A percentile compares a stretch with the other conserved stretches of the same genome.
These are phyloP conservation scores for Leucoraja erinaceus DNA, from an alignment of 2,113 vertebrate species.

Conservation along the genomic window DNA sequence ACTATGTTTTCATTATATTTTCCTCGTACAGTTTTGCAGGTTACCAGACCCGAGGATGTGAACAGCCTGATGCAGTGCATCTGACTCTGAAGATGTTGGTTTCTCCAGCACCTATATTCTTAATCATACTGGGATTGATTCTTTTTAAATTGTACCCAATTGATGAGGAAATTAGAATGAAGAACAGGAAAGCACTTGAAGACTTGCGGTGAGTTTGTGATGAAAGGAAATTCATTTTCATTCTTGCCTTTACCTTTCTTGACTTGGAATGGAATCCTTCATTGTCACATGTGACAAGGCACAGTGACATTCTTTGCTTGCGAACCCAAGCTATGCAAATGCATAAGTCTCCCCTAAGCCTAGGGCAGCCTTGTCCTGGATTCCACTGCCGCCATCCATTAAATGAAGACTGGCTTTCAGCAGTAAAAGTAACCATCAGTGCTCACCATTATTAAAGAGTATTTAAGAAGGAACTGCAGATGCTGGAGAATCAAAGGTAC, in stretches of 20 bases:
- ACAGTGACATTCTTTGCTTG: too few relatives aligned
- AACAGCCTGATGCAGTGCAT: constrained; percentile 65
- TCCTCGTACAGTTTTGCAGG: constrained; percentile 73
- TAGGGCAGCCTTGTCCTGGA: not conserved
- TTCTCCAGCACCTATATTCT: constrained; percentile 64
- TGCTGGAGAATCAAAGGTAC: too few relatives aligned
- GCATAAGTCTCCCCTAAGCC: not conserved
- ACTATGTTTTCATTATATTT: not conserved
- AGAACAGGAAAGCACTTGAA: constrained; percentile 74
- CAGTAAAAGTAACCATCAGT: not conserved
- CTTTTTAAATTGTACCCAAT: constrained; percentile 85
- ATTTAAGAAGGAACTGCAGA: too few relatives aligned
- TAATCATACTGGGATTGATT: constrained; percentile 76
- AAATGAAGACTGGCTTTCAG: not conserved
- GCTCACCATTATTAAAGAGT: not conserved
- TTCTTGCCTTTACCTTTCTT: not conserved
- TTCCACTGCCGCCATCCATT: not conserved
- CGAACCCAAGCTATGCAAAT: too few relatives aligned
- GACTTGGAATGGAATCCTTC: too few relatives aligned
- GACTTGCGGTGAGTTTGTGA: constrained; percentile 49
- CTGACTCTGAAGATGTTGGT: constrained; percentile 82
- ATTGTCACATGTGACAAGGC: too few relatives aligned
- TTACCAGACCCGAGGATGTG: constrained; percentile 69
- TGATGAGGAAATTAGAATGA: constrained; percentile 65
- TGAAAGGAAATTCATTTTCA: not conserved